Evolutionary conservation across 2,113 vertebrate species (phyloP), one percentile per base, ranked within the genome.

Genomic region (Gallinago paraguaiae): DNA sequence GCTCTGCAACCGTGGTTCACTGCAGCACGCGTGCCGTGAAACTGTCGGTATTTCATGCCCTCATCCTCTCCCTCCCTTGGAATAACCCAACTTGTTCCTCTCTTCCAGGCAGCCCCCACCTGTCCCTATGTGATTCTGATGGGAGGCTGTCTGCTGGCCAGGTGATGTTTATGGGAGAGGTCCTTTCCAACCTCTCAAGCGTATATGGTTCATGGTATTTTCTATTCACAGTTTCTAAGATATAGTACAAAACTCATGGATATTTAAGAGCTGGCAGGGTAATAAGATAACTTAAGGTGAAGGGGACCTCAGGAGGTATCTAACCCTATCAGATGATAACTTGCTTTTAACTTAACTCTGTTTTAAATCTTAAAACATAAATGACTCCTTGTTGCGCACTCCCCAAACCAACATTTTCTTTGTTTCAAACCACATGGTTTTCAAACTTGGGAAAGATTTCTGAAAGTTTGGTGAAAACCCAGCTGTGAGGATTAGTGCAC

Each of bases 1-100:
- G 35, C 53, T 67, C 37, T 17, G 46, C 11, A 2, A 48, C 23
- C 1, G 0, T 2, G 45, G 23, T 41, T 41, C 1, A 0, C 17
- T 16, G 50, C 83, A 74, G 64, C 41, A 9, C 2, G 10, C 9
- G 0, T 11, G 31, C 54, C 12, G 0, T 3, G 17, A 41, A 45
- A 19, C n/a, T 77, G 35, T 24, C 45, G 30, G 4, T 33, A 2
- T 53, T 72, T 9, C 1, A 4, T 37, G 24, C 13, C 71, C 45
- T 56, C 0, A 0, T 83, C 35, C 27, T 72, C 67, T 18, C 39
- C 35, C 25, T 88, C 9, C 13, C 11, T 24, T 33, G 76, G 54
- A 45, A 64, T 35, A 51, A 77, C 41, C 28, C 35, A 48, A 1
- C 7, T 30, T 41, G 6, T 51, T 80, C 14, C 24, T 18, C 13